Evolutionary conservation across 2,797 vertebrate genomes (phyloP).

Genomic region (Buphagus erythrorhynchus): DNA sequence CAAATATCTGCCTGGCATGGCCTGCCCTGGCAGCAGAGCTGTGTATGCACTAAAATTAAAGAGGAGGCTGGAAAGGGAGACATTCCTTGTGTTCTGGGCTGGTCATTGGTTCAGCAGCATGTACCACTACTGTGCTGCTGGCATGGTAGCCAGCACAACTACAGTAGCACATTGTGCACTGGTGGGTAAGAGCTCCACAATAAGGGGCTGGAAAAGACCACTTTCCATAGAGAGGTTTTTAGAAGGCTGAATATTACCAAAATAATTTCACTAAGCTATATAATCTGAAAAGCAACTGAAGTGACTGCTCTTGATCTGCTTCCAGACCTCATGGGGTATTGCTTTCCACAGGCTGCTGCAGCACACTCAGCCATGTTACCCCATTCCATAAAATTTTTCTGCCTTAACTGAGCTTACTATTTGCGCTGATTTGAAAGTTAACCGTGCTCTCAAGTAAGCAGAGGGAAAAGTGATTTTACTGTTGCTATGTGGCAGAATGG

Average conservation of each 20-base stretch:
- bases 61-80: constrained; percentile 47
- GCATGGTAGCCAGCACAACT: background rate
- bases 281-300: constrained; percentile 39
- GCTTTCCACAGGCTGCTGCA: constrained; percentile 35
- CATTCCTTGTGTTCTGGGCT: constrained; percentile 1
- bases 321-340: constrained; percentile 49
- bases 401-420: background rate
- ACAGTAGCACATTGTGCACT: background rate
- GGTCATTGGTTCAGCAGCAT: background rate
- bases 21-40: constrained; percentile 27
- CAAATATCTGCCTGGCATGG: constrained; percentile 35
- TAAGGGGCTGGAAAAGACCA: background rate
- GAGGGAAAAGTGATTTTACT: background rate
- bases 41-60: constrained; percentile 18
- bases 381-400: background rate
- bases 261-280: constrained; percentile 18
- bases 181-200: constrained; percentile 1
- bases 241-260: constrained; percentile 27
- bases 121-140: background rate
- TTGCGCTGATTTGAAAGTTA: constrained; percentile 18
- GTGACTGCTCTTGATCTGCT: constrained; percentile 17
- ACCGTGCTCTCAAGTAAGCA: background rate
- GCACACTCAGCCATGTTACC: background rate
- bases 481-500: constrained; percentile 17
- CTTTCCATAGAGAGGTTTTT: constrained; percentile 12